Base-by-base conservation (phyloP, 1,140 invertebrate genomes). In the Lucilia sericata region DNA sequence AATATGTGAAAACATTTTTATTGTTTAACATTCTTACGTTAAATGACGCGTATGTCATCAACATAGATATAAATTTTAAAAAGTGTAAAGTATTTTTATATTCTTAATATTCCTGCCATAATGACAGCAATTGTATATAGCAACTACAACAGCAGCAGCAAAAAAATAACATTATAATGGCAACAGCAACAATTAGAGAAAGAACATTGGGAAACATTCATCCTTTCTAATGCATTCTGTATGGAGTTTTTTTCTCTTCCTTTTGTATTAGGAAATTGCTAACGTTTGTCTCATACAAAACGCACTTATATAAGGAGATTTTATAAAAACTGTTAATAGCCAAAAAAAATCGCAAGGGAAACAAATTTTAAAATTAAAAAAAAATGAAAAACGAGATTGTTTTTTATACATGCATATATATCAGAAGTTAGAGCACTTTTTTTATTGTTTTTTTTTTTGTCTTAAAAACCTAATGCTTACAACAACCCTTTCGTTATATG, bases 11-110 rank as follows among this genome's bases (percentile, higher is more conserved):
- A 55, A 55, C 42, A 75, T 42, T 49, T 25, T 42, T 78, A 10
- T 49, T 25, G 42, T 80, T 14, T 76, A 17, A 76, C 13, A 19
- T n/a, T 80, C 17, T 80, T 55, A 12, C 51, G 19, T 80, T 80
- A 80, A 80, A 80, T 80, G 76, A 21, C 25, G 42, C 76, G 76
- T 80, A 19, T 25, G 47, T 21, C 76, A 80, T 80, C 76, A 49
- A 80, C 76, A 80, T 80, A 30, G 3, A 80, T 51, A 80, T 80
- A 80, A 21, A 80, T 80, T 80, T 80, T 21, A 80, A 80, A 80
- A 80, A 80, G 76, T 49, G 76, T 49, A 80, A 80, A 51, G 42
- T 49, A 80, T 80, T 80, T 80, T 80, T 80, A 80, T 80, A 19
- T 80, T n/a, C 76, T 49, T 49, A 80, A 80, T 80, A 80, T 80